Conservation (phyloP, 2,797 vertebrate genomes). For the Onychomys torridus region DNA sequence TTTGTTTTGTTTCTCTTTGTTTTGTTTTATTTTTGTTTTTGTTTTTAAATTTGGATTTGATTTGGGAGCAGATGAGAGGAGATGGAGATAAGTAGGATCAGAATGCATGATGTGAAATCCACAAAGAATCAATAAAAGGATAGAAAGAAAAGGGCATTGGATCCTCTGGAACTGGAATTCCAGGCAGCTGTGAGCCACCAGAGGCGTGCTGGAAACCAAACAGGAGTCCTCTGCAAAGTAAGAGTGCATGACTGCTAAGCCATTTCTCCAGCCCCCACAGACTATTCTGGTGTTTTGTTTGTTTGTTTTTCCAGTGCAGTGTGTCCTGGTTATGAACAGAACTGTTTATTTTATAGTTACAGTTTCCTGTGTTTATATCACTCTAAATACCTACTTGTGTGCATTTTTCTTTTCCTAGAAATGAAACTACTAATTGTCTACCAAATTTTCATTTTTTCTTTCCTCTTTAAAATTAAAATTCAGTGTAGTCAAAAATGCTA, state of each 20-base stretch:
- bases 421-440: neutral
- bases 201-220: neutral
- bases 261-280: neutral
- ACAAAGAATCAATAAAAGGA: neutral
- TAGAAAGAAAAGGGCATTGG: neutral
- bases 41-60: neutral
- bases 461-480: neutral
- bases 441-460: neutral
- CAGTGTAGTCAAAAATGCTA: neutral
- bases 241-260: too few relatives aligned
- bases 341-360: neutral
- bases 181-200: neutral
- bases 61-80: neutral
- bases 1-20: neutral
- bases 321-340: neutral
- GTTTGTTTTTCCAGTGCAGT: neutral
- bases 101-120: neutral
- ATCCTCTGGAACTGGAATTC: neutral
- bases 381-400: neutral
- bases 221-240: neutral
- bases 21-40: neutral
- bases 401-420: neutral
- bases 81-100: neutral
- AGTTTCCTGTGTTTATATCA: conserved; percentile 20
- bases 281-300: neutral